Evolutionary conservation across 2,888 invertebrate genomes (phyloP), one percentile per base, ranked within the genome.

Genomic region (Cyrtodaria siliqua): DNA sequence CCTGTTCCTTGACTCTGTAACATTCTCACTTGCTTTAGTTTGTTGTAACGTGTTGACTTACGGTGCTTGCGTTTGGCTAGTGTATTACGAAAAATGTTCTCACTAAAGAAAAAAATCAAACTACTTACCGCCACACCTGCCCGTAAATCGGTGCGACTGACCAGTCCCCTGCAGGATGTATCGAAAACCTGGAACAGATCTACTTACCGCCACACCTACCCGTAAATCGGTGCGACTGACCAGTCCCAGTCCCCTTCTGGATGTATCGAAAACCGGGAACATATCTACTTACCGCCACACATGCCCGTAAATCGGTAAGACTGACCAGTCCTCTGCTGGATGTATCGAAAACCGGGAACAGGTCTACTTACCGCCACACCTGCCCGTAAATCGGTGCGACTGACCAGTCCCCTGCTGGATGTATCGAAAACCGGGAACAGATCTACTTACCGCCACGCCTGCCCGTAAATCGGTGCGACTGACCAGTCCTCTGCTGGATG

Each of bases 141-240:
- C 18, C 86, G 73, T 6, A 90, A 76, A 55, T 90, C 86, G 18
- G 69, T 75, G 27, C 78, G 73, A 59, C 87, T 86, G 26, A 90
- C 80, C 27, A 82, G 82, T 20, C 87, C 88, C 14, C 86, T 83
- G 27, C 85, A 82, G 47, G 74, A 73, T 6, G 81, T 71, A 75
- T 90, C 90, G 23, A 90, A 80, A 62, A 80, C 86, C 74, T 88
- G 86, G 76, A 91, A 91, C 52, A 91, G 81, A 75, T 91, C 91
- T n/a, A 90, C 87, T 12, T 90, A 75, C 18, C 91, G 71, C 14
- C 90, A 82, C 72, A 88, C 89, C 76, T 88, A 87, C 71, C 86
- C 83, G 42, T 87, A 78, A 87, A 90, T 89, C 74, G 86, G 90
- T 63, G 90, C 91, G 40, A 90, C 85, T n/a, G n/a, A n/a, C n/a